These are phyloP conservation scores for Cairina moschata DNA, from an alignment of 2,113 vertebrate genomes.

Conservation along the genomic window DNA sequence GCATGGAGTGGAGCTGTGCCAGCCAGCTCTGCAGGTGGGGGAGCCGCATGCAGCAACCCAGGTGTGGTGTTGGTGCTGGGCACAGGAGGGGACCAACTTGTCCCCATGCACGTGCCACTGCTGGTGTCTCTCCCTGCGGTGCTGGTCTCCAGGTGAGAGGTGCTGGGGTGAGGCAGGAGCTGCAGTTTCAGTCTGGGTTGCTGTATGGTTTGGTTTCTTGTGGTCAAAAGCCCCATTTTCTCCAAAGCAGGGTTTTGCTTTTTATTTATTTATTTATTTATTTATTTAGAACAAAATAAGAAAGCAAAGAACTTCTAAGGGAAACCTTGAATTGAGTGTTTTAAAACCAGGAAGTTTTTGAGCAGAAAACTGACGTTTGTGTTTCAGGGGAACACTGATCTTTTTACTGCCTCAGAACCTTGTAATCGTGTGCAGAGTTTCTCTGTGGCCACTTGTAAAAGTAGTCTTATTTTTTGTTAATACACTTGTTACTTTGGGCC, in stretches of 20 bases:
- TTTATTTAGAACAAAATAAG: neutral
- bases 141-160: neutral
- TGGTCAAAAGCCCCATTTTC: neutral
- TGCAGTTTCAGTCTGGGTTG: neutral
- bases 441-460: neutral
- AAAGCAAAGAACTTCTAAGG: neutral
- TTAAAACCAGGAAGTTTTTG: neutral
- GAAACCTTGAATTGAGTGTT: neutral
- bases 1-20: neutral
- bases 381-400: neutral
- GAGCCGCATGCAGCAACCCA: neutral
- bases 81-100: neutral
- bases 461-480: neutral
- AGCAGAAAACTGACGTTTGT: accelerated
- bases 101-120: neutral
- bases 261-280: neutral
- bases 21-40: neutral
- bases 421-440: accelerated
- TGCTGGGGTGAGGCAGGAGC: neutral
- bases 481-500: neutral
- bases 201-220: neutral
- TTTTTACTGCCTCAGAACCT: neutral
- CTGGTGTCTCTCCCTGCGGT: neutral
- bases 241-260: neutral
- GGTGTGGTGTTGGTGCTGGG: neutral